Conservation (phyloP, 2,113 vertebrate species). For the Xenus cinereus region DNA sequence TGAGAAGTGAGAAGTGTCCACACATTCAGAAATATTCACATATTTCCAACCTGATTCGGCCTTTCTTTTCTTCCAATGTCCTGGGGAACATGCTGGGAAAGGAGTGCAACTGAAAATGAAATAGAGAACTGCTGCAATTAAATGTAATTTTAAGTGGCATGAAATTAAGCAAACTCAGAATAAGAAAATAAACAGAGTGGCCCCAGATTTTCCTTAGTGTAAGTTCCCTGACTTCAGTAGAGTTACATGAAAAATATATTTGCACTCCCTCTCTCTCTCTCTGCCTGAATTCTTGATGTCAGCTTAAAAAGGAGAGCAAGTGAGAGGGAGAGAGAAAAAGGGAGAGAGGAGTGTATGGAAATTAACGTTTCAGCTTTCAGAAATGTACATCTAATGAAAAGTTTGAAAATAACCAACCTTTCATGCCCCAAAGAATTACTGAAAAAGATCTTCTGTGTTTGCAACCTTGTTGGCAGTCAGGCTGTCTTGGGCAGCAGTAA, state of each 20-base stretch:
- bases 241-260: constrained; percentile 53
- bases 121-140: constrained; percentile 21
- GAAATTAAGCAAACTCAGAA: constrained; percentile 46
- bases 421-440: constrained; percentile 38
- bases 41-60: constrained; percentile 30
- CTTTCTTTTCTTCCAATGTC: background rate
- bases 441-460: constrained; percentile 49
- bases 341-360: constrained; percentile 14
- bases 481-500: constrained; percentile 65
- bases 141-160: constrained; percentile 19
- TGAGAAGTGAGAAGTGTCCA: constrained; percentile 38
- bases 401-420: constrained; percentile 48
- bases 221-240: constrained; percentile 45
- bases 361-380: constrained; percentile 56
- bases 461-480: constrained; percentile 71
- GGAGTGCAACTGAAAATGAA: constrained; percentile 1
- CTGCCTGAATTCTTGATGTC: constrained; percentile 64
- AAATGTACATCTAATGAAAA: constrained; percentile 57
- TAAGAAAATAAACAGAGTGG: constrained; percentile 61
- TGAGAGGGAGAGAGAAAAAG: background rate
- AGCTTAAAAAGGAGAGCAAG: constrained; percentile 44
- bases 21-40: background rate
- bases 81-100: background rate
- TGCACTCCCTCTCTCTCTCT: constrained; percentile 26
- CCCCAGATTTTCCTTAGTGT: constrained; percentile 31